Conservation (phyloP, 2,888 invertebrate species). For the Cheilosia scutellata region DNA sequence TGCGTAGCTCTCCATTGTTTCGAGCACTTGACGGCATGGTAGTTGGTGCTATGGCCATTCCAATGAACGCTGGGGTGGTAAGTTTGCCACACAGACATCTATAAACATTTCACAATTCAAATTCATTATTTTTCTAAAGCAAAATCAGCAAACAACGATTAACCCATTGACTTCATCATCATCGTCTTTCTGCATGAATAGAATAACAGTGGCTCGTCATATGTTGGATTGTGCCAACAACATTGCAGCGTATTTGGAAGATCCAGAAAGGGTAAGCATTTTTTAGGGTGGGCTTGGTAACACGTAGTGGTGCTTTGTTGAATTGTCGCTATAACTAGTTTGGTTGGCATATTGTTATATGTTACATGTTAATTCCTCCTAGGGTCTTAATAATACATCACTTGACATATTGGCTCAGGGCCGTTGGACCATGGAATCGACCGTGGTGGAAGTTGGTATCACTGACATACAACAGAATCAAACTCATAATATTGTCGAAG, state of each 20-base stretch:
- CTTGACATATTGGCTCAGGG: constrained; percentile 84
- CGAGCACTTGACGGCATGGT: constrained; percentile 83
- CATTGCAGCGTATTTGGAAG: constrained; percentile 83
- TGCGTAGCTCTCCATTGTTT: constrained; percentile 82
- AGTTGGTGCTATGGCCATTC: constrained; percentile 84
- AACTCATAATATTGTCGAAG: constrained; percentile 82
- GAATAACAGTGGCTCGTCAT: constrained; percentile 84
- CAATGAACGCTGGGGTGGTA: constrained; percentile 80
- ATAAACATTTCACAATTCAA: not conserved
- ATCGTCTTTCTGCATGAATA: constrained; percentile 84
- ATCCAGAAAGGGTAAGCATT: constrained; percentile 81
- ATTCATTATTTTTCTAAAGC: constrained; percentile 59
- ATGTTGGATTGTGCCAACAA: constrained; percentile 84
- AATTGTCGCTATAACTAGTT: not conserved
- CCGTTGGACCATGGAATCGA: constrained; percentile 84
- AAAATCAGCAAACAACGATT: constrained; percentile 79
- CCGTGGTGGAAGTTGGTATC: constrained; percentile 84
- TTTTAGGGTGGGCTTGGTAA: not conserved
- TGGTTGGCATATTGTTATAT: not conserved
- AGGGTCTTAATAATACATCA: constrained; percentile 83
- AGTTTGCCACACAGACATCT: not conserved
- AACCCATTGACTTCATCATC: constrained; percentile 82
- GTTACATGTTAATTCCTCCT: constrained; percentile 33
- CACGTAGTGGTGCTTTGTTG: constrained; percentile 8
- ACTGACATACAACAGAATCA: constrained; percentile 83